phyloP scores from a whole-genome alignment of 2,888 invertebrate species.

The Ceraclea dissimilis region DNA sequence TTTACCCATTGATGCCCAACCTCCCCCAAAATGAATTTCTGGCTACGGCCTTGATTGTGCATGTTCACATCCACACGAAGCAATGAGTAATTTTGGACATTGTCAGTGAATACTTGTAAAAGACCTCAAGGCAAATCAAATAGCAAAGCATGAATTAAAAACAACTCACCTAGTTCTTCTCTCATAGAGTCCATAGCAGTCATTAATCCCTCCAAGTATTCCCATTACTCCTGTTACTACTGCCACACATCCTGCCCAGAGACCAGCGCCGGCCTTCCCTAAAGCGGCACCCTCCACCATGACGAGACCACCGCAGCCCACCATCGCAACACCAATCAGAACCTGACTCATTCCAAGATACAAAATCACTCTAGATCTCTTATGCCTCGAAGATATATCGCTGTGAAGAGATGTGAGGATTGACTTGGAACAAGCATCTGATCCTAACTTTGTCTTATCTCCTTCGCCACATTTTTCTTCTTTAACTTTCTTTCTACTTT shows the following conservation, averaged over 20 bases:
- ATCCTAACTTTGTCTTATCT: slow-evolving; percentile 25
- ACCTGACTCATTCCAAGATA: slow-evolving; percentile 54
- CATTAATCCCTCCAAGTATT: slow-evolving; percentile 52
- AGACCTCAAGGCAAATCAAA: no score
- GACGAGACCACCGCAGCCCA: slow-evolving; percentile 55
- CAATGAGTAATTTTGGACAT: no score
- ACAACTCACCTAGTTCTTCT: slow-evolving; percentile 21
- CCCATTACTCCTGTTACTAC: slow-evolving; percentile 56
- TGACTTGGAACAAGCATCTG: slow-evolving; percentile 24
- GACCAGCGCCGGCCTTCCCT: slow-evolving; percentile 54
- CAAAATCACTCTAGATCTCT: slow-evolving; percentile 38
- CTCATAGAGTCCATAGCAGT: slow-evolving; percentile 44
- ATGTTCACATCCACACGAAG: no score
- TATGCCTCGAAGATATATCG: slow-evolving; percentile 15
- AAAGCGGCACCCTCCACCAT: slow-evolving; percentile 54
- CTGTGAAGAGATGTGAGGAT: slow-evolving; percentile 23
- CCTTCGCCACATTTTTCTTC: slow-evolving; percentile 30
- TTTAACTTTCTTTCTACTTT: slow-evolving; percentile 35
- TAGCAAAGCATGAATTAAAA: no score
- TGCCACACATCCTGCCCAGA: slow-evolving; percentile 60
- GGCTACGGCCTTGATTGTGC: no score
- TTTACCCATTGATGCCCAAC: no score
- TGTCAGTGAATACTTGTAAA: no score
- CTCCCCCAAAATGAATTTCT: no score
- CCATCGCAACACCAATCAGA: slow-evolving; percentile 53